phyloP scores from a whole-genome alignment of 2,797 vertebrate genomes.

The Lagorchestes hirsutus region DNA sequence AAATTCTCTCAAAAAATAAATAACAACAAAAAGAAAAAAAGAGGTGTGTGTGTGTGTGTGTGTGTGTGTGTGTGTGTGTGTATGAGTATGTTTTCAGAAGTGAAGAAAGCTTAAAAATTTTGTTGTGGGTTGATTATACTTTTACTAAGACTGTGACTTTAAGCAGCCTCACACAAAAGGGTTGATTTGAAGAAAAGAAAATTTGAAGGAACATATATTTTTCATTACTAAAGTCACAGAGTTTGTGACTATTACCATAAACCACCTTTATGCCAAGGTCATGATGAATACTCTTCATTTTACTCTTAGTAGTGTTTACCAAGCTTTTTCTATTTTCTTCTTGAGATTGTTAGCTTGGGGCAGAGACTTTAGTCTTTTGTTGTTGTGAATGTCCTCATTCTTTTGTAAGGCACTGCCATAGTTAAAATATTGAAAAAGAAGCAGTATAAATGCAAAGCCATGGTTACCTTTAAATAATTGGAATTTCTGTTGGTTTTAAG shows the following conservation, averaged over 20 bases:
- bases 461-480: slow-evolving; percentile 20
- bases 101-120: not conserved
- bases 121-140: not conserved
- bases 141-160: not conserved
- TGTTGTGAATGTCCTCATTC: not conserved
- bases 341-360: not conserved
- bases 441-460: not conserved
- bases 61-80: not conserved
- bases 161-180: not conserved
- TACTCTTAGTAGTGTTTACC: not conserved
- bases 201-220: not conserved
- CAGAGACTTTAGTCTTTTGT: not conserved
- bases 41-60: not conserved
- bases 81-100: not conserved
- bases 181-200: not conserved
- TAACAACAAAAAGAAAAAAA: not conserved
- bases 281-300: not conserved
- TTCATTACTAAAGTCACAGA: not conserved
- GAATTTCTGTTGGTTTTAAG: slow-evolving; percentile 35
- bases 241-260: not conserved
- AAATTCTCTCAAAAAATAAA: not conserved
- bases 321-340: not conserved
- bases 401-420: not conserved
- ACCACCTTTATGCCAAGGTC: not conserved
- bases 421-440: slow-evolving; percentile 1